These are phyloP conservation scores for Caenorhabditis imperialis DNA, from an alignment of 2,888 invertebrate genomes.

Conservation along the genomic window DNA sequence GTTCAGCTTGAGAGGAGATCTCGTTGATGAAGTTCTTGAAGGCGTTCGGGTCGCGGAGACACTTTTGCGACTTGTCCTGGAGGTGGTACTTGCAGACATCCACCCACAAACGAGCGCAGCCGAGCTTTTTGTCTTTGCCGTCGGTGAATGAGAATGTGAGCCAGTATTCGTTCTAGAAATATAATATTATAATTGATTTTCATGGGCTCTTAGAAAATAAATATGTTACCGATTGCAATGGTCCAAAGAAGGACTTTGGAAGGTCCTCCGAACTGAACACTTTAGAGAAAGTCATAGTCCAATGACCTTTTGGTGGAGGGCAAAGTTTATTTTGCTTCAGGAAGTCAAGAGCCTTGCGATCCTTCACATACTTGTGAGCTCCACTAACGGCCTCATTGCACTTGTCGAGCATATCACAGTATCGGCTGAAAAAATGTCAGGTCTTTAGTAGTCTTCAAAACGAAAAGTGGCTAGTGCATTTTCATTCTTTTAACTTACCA, in stretches of 20 bases:
- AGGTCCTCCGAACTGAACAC: constrained; percentile 78
- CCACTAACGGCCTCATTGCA: constrained; percentile 77
- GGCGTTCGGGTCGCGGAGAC: constrained; percentile 77
- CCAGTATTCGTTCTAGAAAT: constrained; percentile 78
- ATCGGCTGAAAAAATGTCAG: constrained; percentile 65
- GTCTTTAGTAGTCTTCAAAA: too few species aligned
- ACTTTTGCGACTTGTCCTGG: constrained; percentile 75
- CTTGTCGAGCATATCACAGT: constrained; percentile 78
- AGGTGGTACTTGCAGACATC: constrained; percentile 77
- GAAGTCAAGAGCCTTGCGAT: constrained; percentile 74
- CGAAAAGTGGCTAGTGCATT: too few species aligned
- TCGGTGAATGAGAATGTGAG: constrained; percentile 78
- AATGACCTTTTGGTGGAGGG: constrained; percentile 74
- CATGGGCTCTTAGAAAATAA: not conserved
- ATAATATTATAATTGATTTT: too few species aligned
- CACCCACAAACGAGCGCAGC: constrained; percentile 77
- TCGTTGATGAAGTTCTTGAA: constrained; percentile 78
- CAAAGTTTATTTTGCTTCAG: constrained; percentile 71
- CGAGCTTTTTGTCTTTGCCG: constrained; percentile 75
- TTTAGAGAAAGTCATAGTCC: constrained; percentile 78
- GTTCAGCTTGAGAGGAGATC: constrained; percentile 77
- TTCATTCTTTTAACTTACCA: too few species aligned
- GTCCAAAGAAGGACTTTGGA: constrained; percentile 78
- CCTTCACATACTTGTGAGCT: constrained; percentile 77
- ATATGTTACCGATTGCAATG: constrained; percentile 74